Evolutionary conservation across 2,113 vertebrate genomes (phyloP).

Genomic region (Gymnocephalus cernua): DNA sequence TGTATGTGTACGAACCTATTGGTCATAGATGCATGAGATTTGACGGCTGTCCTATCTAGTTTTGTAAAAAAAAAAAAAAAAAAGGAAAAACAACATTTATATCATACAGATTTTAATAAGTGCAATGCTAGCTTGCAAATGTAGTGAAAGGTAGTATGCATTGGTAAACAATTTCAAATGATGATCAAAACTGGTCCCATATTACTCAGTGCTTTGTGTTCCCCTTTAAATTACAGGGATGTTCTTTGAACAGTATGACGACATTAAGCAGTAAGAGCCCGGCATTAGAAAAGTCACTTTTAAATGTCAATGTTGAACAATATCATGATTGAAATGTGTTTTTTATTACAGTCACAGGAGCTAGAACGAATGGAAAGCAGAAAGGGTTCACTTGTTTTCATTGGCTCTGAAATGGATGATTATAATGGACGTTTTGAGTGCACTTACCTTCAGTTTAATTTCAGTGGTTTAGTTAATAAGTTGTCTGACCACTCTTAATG

Average conservation of each 20-base stretch:
- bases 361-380: not conserved
- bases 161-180: not conserved
- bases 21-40: not conserved
- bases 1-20: not conserved
- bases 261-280: not conserved
- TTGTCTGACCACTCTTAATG: not conserved
- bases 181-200: not conserved
- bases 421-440: not conserved
- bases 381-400: not conserved
- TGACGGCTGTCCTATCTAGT: not conserved
- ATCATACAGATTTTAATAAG: not conserved
- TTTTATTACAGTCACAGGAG: not conserved
- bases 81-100: not conserved
- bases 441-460: not conserved
- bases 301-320: not conserved
- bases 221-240: not conserved
- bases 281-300: not conserved
- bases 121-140: not conserved
- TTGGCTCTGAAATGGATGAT: not conserved
- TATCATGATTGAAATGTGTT: slow-evolving; percentile 5
- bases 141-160: not conserved
- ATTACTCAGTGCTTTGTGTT: not conserved
- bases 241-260: not conserved
- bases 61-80: not conserved
- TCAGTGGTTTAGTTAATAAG: not conserved